Base-by-base conservation (phyloP, 2,113 vertebrate species). In the Odocoileus virginianus region DNA sequence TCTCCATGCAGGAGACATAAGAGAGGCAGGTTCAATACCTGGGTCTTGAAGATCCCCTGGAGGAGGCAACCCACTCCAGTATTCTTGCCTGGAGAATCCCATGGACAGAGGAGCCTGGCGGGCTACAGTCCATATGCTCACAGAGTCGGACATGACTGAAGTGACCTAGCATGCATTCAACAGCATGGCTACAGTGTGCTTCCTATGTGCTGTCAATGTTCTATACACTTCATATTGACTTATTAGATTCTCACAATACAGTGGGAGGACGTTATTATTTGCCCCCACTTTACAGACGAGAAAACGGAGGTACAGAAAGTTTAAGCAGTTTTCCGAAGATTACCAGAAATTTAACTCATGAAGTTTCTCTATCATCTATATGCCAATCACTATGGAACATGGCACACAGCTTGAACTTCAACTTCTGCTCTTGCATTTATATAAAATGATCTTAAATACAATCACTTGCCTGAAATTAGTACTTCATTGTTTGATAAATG, bases 121-220 rank as follows among this genome's bases (percentile, higher is more conserved):
- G 36, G 12, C 11, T 76, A 76, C 36, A 76, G 21, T 12, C 9
- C 67, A 40, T 27, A 23, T 6, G 23, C 36, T 43, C 36, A 76
- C 21, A 14, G 23, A 76, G 36, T 76, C 12, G 0, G 71, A 43
- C 71, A 27, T 5, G 12, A 43, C 36, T 14, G 71, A 76, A 76
- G 71, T 1, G 1, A 27, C 71, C 27, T 76, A 27, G 25, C 71
- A 27, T 12, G 71, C 71, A 43, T 43, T 23, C 71, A 43, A 30
- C 1, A 13, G 25, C 10, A 13, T 0, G 16, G 30, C 19, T 30
- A 6, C 0, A 17, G 0, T 0, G 2, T 2, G 3, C 54, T 33
- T 50, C 17, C 25, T 19, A 2, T 21, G n/a, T 33, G 17, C 8
- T 1, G 6, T n/a, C 28, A 33, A 1, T 57, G 10, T 6, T 47